Percentiles rank a stretch among this genome's conserved stretches.
Conservation (phyloP, 2,113 vertebrate species). For the Oenanthe melanoleuca region DNA sequence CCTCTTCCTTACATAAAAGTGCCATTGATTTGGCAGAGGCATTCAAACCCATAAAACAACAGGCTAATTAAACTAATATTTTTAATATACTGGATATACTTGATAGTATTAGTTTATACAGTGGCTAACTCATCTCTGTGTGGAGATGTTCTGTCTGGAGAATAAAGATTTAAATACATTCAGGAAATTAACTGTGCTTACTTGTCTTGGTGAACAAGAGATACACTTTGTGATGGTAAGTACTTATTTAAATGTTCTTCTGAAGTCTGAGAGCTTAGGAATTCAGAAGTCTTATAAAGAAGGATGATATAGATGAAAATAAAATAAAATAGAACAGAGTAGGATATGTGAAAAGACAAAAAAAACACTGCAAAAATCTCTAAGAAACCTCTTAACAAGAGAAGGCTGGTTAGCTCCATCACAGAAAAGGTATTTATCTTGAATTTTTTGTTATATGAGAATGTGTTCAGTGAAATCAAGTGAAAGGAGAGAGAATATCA, state of each 20-base stretch:
- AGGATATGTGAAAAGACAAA: not conserved
- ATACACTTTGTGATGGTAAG: not conserved
- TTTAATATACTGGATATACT: not conserved
- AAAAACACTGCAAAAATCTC: not conserved
- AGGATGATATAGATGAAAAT: not conserved
- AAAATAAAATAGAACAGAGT: not conserved
- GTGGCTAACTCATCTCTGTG: not conserved
- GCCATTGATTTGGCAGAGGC: not conserved
- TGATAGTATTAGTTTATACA: not conserved
- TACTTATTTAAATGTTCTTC: not conserved
- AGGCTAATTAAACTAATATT: not conserved
- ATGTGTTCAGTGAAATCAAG: not conserved
- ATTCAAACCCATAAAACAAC: not conserved
- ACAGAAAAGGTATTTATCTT: not conserved
- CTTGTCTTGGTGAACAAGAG: not conserved
- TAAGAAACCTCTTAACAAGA: not conserved
- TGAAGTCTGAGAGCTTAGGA: not conserved
- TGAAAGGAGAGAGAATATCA: constrained; percentile 34
- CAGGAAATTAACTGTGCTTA: not conserved
- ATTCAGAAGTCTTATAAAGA: not conserved
- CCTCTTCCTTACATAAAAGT: not conserved
- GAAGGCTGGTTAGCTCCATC: not conserved
- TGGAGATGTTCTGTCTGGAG: not conserved
- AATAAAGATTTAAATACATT: not conserved
- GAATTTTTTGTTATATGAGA: not conserved